Conservation (phyloP, 2,888 invertebrate genomes). For the Trachelus iudaicus region DNA sequence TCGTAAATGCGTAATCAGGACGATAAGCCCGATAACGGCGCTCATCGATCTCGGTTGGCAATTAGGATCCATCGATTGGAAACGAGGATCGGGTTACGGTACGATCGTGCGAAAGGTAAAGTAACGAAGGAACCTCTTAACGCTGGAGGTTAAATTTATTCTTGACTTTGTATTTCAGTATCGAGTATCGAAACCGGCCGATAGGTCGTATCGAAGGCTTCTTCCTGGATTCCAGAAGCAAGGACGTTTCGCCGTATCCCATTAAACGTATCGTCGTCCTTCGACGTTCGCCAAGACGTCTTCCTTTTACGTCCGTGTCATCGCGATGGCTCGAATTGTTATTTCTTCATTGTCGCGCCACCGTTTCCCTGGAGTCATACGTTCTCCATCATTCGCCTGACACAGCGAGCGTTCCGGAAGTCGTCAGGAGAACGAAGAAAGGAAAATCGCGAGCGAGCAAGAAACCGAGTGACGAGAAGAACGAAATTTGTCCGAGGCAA, state of each 20-base stretch:
- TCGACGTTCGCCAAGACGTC: constrained; percentile 22
- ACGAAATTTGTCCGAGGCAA: background rate
- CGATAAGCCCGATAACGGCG: background rate
- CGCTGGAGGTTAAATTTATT: background rate
- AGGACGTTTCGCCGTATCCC: constrained; percentile 40
- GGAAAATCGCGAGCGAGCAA: background rate
- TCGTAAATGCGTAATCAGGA: constrained; percentile 31
- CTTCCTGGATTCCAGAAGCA: constrained; percentile 57
- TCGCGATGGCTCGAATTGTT: constrained; percentile 38
- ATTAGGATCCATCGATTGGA: background rate
- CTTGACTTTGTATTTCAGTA: background rate
- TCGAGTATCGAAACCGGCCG: background rate
- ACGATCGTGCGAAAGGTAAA: background rate
- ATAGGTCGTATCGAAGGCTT: constrained; percentile 24
- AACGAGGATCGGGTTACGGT: background rate
- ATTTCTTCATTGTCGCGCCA: constrained; percentile 42
- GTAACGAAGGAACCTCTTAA: background rate
- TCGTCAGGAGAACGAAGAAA: background rate
- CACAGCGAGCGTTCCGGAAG: background rate
- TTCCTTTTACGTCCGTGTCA: constrained; percentile 32
- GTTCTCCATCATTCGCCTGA: background rate
- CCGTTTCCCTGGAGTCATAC: background rate
- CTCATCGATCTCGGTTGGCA: background rate
- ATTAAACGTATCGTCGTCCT: constrained; percentile 43
- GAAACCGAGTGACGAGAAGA: background rate